Base-by-base conservation (phyloP, 1,140 invertebrate species). In the Hylyphantes graminicola region DNA sequence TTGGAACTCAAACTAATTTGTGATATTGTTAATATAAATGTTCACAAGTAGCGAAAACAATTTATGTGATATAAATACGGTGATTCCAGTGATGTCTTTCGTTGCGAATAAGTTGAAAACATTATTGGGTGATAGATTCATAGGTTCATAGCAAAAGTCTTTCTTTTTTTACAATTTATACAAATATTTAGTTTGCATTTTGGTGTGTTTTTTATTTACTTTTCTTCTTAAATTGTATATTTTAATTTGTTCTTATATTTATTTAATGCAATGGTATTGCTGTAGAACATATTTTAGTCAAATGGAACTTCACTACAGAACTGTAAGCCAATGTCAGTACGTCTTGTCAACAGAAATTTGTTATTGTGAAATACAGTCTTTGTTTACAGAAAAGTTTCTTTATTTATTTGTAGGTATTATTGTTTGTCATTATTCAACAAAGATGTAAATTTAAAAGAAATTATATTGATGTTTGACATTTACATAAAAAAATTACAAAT, bases 1-100 rank as follows among this genome's bases (percentile, higher is more conserved):
- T 85, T 85, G 72, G 72, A 85, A 85, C 82, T 85, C 82, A 85
- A 85, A 85, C 80, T 85, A 85, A 85, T 85, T 85, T 85, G 82
- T 85, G 82, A 85, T 85, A 85, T 85, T 85, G 82, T 85, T 85
- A 85, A 85, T 77, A 85, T 76, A 85, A 77, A 85, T 77, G 67
- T 85, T 85, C 82, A 63, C 80, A 77, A 68, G 72, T 85, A 85
- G 82, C 51, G 57, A 74, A 77, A 83, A 80, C 59, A 75, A 68
- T 85, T 68, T 57, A 85, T 85, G 82, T 85, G 82, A 85, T 85
- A 85, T 83, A 83, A 83, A 85, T 85, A 76, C 55, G 73, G 82
- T 85, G 82, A 85, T 85, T 85, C 82, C 74, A 85, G 73, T 85
- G 74, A 57, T 85, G 82, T 85, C 73, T 76, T 85, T 85, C 74